Evolutionary conservation across 2,797 vertebrate species (phyloP), one percentile per base, ranked within the genome.

Genomic region (Chiroxiphia lanceolata): DNA sequence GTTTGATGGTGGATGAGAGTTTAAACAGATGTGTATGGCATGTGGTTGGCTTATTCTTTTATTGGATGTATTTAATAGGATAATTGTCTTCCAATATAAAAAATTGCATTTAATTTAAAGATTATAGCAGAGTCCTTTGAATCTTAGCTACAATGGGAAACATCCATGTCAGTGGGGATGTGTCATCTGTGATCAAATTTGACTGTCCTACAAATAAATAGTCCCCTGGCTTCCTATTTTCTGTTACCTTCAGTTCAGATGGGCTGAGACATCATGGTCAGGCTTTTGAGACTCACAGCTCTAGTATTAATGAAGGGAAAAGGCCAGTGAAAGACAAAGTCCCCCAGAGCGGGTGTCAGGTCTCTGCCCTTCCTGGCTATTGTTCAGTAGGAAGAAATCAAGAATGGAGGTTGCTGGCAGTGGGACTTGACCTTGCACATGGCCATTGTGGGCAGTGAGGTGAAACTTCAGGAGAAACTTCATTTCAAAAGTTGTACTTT

Each of bases 381-480:
- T 94, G 45, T 34, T 50, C 31, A 64, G 48, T 45, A 83, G 26
- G 31, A 33, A 45, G 34, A 85, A 75, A 26, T 56, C 21, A 36
- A 42, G 60, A n/a, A 23, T 21, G 63, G 68, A 54, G 21, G 17
- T 36, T 72, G 10, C 54, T 69, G 10, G 63, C 33, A 78, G 4
- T 8, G 27, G 78, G 54, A 90, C 11, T 26, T 92, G 65, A 27
- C 50, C 63, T 83, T 74, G 56, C 21, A 19, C 1, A 0, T 8
- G 11, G 0, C 0, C 10, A 33, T 48, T 44, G 50, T 2, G 6
- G 36, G 19, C 63, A 79, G 15, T 0, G 7, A 44, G 19, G n/a
- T 8, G 17, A 54, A 81, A 53, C 53, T 65, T 47, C 45, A 38
- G 60, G 45, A 71, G 31, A 74, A 77, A 25, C 29, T 82, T 79